Evolutionary conservation across 2,113 vertebrate genomes (phyloP).

Genomic region (Chloropsis hardwickii): DNA sequence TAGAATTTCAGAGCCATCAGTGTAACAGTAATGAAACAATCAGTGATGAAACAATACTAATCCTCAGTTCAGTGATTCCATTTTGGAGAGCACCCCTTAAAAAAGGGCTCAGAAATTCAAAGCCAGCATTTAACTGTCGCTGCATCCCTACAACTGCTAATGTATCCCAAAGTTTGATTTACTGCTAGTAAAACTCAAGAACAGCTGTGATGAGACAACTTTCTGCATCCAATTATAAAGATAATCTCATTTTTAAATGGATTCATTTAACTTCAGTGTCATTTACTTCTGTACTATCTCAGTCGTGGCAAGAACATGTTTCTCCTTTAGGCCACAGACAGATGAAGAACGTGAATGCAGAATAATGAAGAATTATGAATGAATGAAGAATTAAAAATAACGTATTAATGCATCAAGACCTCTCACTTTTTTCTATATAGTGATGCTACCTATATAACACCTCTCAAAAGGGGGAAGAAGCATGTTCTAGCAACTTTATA

Average conservation of each 20-base stretch:
- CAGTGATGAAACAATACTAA: background rate
- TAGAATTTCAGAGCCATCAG: background rate
- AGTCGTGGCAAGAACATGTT: background rate
- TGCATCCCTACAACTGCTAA: background rate
- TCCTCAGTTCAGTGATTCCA: background rate
- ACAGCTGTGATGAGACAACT: background rate
- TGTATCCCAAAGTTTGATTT: background rate
- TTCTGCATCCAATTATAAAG: background rate
- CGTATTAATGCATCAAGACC: background rate
- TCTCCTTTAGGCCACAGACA: background rate
- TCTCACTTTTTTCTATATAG: background rate
- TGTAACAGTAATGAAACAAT: background rate
- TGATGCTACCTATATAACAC: background rate
- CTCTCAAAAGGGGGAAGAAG: background rate
- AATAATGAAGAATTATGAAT: too few relatives aligned
- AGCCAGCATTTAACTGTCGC: background rate
- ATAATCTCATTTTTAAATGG: background rate
- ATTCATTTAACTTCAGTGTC: background rate
- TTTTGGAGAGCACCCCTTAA: background rate
- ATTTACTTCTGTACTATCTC: background rate
- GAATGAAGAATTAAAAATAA: background rate
- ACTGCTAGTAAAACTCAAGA: background rate
- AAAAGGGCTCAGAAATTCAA: background rate
- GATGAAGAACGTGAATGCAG: background rate
- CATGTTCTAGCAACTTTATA: background rate